phyloP scores from a whole-genome alignment of 2,888 invertebrate species.

The Ectemnius lituratus region DNA sequence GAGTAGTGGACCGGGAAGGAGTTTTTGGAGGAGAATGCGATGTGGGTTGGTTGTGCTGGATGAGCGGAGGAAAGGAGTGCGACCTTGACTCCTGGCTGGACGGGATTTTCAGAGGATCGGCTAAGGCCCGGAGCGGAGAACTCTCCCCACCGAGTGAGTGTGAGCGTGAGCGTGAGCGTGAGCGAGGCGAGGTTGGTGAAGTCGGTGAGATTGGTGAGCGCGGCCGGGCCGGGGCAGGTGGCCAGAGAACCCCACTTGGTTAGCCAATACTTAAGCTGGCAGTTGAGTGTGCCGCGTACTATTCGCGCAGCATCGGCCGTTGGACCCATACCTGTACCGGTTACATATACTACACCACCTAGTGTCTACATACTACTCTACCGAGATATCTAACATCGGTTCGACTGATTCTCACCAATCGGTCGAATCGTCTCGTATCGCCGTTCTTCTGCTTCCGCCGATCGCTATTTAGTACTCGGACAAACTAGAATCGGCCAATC shows the following conservation, averaged over 20 bases:
- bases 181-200: not conserved
- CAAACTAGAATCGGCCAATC: no score
- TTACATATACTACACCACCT: not conserved
- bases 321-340: conserved; percentile 60
- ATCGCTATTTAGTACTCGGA: no score
- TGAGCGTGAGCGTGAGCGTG: not conserved
- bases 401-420: no score
- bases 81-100: conserved; percentile 56
- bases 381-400: no score
- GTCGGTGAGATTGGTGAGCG: no score
- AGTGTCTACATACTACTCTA: no score
- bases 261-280: conserved; percentile 74
- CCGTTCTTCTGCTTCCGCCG: no score
- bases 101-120: conserved; percentile 45
- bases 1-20: no score
- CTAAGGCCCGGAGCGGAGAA: conserved; percentile 31
- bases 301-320: conserved; percentile 75
- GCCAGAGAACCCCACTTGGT: conserved; percentile 69
- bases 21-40: no score
- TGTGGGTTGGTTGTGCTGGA: no score
- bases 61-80: conserved; percentile 25
- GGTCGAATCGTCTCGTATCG: no score
- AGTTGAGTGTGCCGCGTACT: conserved; percentile 69
- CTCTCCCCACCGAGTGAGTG: conserved; percentile 22
- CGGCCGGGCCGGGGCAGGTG: no score